These are phyloP conservation scores for Genyomyrus donnyi DNA, from an alignment of 2,113 vertebrate species.

Conservation along the genomic window DNA sequence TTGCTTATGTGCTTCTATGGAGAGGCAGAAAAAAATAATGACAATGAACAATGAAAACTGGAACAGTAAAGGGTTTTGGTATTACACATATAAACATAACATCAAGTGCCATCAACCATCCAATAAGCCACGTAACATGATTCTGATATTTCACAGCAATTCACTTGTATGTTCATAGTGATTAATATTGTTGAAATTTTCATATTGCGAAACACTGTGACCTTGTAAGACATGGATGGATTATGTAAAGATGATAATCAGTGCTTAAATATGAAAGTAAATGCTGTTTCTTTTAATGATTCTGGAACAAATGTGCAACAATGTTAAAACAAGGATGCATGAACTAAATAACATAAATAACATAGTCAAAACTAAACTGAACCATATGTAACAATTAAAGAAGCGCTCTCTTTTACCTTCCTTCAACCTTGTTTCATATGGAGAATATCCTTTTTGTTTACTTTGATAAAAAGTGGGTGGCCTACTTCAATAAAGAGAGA, in stretches of 20 bases:
- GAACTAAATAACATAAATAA: neutral
- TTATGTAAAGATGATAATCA: neutral
- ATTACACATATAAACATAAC: neutral
- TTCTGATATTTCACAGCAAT: neutral
- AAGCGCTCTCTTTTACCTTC: neutral
- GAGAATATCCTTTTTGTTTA: neutral
- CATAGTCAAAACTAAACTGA: neutral
- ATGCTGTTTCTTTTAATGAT: neutral
- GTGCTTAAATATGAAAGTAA: neutral
- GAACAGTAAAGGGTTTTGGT: neutral
- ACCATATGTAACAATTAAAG: neutral
- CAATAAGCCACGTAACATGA: neutral
- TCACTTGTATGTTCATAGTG: neutral
- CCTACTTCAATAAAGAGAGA: neutral
- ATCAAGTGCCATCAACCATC: neutral
- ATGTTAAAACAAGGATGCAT: neutral
- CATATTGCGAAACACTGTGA: neutral
- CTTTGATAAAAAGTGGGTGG: neutral
- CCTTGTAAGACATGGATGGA: neutral
- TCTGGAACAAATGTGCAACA: neutral
- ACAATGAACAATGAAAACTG: neutral
- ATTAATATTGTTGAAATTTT: neutral
- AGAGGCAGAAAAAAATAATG: neutral
- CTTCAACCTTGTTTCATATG: neutral
- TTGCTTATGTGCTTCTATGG: slow-evolving; percentile 22